Evolutionary conservation across 2,113 vertebrate species (phyloP).

Genomic region (Myxocyprinus asiaticus): DNA sequence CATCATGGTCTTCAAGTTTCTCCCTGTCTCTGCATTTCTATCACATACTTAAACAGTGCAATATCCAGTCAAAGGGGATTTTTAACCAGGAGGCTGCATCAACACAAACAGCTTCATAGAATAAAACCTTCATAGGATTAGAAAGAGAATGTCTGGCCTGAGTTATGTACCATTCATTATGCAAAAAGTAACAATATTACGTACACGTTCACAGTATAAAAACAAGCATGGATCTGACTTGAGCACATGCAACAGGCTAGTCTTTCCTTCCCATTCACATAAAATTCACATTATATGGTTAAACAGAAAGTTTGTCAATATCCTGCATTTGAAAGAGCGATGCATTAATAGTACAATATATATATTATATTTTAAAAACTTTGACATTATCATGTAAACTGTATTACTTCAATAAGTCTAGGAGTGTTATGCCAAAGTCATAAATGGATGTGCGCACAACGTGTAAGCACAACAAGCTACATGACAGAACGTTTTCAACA

Average conservation of each 20-base stretch:
- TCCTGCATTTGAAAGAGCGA: conserved; percentile 26
- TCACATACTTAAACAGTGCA: not conserved
- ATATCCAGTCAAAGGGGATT: not conserved
- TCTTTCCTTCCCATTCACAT: conserved; percentile 38
- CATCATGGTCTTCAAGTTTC: not conserved
- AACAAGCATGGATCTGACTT: conserved; percentile 39
- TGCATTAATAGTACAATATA: not conserved
- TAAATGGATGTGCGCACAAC: not conserved
- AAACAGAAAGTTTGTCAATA: not conserved
- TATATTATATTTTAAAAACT: not conserved
- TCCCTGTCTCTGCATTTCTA: conserved; percentile 14
- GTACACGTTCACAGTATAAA: conserved; percentile 4
- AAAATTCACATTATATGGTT: conserved; percentile 19
- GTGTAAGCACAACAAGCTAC: not conserved
- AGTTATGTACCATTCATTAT: not conserved
- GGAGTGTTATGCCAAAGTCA: not conserved
- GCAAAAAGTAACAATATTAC: not conserved
- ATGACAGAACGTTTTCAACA: not conserved
- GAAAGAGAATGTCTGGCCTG: conserved; percentile 49
- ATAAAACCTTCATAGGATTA: conserved; percentile 63
- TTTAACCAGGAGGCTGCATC: conserved; percentile 54
- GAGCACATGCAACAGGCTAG: conserved; percentile 37
- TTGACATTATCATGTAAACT: not conserved
- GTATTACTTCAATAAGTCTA: not conserved
- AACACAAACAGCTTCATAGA: conserved; percentile 68